Conservation (phyloP, 53 echinoderm and acorn worm species). For the Holothuria leucospilota region DNA sequence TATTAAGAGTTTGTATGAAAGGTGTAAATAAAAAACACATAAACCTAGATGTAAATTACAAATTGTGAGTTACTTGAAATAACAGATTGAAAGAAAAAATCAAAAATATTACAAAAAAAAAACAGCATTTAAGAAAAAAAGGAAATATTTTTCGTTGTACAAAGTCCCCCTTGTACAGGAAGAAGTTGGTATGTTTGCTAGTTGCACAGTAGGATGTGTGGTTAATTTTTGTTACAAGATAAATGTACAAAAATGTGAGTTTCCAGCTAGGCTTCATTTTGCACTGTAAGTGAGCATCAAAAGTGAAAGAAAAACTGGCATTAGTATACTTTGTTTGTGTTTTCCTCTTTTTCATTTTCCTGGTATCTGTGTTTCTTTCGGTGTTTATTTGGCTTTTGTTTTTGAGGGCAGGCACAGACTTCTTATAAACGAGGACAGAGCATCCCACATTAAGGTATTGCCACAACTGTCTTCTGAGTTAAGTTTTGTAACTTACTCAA, state of each 20-base stretch:
- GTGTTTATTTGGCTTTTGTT: no score
- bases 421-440: no score
- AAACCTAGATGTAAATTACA: constrained; percentile 30
- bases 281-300: constrained; percentile 14
- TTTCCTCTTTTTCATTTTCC: not conserved
- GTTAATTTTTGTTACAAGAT: constrained; percentile 39
- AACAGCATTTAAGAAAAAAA: constrained; percentile 3
- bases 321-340: not conserved
- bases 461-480: no score
- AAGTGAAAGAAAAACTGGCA: constrained; percentile 31
- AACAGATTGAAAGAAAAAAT: no score
- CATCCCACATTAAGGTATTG: no score
- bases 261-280: constrained; percentile 33
- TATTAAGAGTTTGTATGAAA: constrained; percentile 17
- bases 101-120: no score
- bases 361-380: no score
- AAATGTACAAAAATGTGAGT: constrained; percentile 40
- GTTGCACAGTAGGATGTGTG: constrained; percentile 45
- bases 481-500: no score
- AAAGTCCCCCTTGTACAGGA: constrained; percentile 31
- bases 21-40: constrained; percentile 26
- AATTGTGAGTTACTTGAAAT: no score
- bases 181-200: constrained; percentile 31
- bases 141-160: constrained; percentile 34
- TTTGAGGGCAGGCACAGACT: no score